Conservation (phyloP, 2,797 vertebrate genomes). For the Limnodromus scolopaceus region DNA sequence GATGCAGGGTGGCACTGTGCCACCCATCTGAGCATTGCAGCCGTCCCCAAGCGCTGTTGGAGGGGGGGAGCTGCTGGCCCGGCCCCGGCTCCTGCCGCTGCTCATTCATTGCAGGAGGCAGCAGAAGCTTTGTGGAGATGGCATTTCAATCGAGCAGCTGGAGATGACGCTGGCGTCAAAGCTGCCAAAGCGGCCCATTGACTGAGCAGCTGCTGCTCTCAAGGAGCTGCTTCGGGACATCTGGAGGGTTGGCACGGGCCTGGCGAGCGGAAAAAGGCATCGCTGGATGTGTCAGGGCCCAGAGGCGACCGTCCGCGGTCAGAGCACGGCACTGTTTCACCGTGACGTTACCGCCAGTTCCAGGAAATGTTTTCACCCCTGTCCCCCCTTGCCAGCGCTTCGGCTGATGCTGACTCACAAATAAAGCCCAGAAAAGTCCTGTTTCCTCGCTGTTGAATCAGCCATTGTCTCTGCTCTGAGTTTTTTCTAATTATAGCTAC, state of each 20-base stretch:
- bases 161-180: neutral
- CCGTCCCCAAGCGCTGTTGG: accelerated
- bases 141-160: conserved; percentile 20
- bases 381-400: neutral
- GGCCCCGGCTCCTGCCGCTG: neutral
- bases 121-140: neutral
- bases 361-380: conserved; percentile 55
- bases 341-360: neutral
- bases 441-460: conserved; percentile 62
- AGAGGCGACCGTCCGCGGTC: accelerated
- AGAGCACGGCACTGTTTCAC: neutral
- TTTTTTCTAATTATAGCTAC: conserved; percentile 29
- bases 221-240: conserved; percentile 37
- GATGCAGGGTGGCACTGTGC: neutral
- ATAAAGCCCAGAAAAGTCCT: conserved; percentile 35
- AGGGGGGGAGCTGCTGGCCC: neutral
- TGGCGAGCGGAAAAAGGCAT: neutral
- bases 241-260: conserved; percentile 46
- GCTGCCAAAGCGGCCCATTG: conserved; percentile 47
- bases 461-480: conserved; percentile 39
- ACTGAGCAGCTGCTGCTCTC: conserved; percentile 48
- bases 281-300: neutral
- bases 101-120: neutral
- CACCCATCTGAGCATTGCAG: neutral
- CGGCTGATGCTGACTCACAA: conserved; percentile 66